A percentile compares a stretch with the other conserved stretches of the same genome.
Conservation (phyloP, 2,888 invertebrate species). For the Scrobipalpa costella region DNA sequence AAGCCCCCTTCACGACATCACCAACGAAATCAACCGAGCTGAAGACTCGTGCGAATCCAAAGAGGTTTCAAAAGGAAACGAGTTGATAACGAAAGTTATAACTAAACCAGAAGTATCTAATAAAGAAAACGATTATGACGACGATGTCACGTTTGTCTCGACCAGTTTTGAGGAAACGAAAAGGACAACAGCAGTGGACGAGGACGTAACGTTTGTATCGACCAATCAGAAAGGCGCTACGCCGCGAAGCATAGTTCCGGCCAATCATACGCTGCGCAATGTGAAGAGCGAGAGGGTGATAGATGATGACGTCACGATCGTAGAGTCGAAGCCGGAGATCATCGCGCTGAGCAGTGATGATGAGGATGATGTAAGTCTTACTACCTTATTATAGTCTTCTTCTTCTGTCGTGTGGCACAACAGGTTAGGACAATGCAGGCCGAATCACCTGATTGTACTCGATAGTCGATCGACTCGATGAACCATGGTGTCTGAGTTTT, state of each 20-base stretch:
- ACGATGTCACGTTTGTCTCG: conserved; percentile 26
- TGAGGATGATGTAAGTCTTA: conserved; percentile 57
- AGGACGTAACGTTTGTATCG: conserved; percentile 64
- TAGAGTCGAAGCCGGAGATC: conserved; percentile 62
- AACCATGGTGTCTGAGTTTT: too few relatives aligned
- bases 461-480: too few relatives aligned
- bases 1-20: conserved; percentile 58
- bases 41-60: not conserved
- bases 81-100: conserved; percentile 2
- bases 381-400: too few relatives aligned
- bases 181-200: conserved; percentile 35
- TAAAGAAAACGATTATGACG: conserved; percentile 21
- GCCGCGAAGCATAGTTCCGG: not conserved
- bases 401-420: too few relatives aligned
- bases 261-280: too few relatives aligned
- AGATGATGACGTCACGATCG: conserved; percentile 68
- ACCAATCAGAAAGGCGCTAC: not conserved
- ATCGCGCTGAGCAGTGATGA: conserved; percentile 75
- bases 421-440: too few relatives aligned
- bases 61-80: not conserved
- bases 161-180: conserved; percentile 19
- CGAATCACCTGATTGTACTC: too few relatives aligned
- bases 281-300: conserved; percentile 26
- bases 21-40: conserved; percentile 40
- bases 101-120: not conserved